phyloP scores from a whole-genome alignment of 2,113 vertebrate species.

The Lutjanus erythropterus region DNA sequence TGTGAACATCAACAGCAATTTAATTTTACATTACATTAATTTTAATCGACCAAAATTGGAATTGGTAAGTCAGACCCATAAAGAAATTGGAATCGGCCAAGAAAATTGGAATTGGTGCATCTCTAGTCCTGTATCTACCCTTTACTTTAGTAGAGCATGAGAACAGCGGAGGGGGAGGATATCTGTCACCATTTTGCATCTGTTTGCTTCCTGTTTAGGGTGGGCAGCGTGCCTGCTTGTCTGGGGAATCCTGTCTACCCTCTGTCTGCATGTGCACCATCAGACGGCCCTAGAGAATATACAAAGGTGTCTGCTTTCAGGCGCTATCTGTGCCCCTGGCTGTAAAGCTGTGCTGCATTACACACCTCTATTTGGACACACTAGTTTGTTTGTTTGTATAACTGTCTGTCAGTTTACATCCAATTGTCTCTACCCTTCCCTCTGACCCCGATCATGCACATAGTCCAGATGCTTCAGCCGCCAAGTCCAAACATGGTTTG shows the following conservation, averaged over 20 bases:
- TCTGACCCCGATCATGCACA: conserved; percentile 52
- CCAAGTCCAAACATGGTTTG: conserved; percentile 48
- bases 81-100: no score
- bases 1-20: no score
- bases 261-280: conserved; percentile 28
- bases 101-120: no score
- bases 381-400: conserved; percentile 47
- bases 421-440: conserved; percentile 52
- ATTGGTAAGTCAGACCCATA: no score
- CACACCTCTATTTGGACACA: conserved; percentile 44
- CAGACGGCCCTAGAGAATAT: conserved; percentile 40
- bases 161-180: not conserved
- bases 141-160: not conserved
- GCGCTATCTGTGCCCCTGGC: conserved; percentile 31
- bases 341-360: conserved; percentile 58
- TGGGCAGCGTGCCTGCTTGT: conserved; percentile 45
- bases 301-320: conserved; percentile 72
- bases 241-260: conserved; percentile 64
- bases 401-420: conserved; percentile 38
- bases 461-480: conserved; percentile 40
- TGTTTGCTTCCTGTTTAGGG: conserved; percentile 38
- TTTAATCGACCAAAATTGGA: no score
- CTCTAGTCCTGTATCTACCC: no score
- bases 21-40: no score
- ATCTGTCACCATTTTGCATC: conserved; percentile 39